Conservation (phyloP, 2,888 invertebrate species). For the Xanthostigma xanthostigma region DNA sequence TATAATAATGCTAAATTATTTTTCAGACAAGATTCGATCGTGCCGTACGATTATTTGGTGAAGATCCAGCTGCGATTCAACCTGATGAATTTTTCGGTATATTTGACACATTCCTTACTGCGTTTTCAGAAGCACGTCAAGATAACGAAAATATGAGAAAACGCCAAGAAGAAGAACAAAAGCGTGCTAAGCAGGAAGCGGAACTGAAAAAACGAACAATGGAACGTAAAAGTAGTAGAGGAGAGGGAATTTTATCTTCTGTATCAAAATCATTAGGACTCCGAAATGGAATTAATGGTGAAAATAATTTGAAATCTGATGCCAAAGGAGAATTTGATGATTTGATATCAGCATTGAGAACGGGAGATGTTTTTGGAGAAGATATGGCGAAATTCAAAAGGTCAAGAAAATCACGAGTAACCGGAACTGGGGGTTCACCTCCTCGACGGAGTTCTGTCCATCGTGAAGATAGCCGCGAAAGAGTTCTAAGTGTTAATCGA, state of each 20-base stretch:
- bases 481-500: conserved; percentile 31
- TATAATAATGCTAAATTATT: neutral
- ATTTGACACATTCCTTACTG: conserved; percentile 72
- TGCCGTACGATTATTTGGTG: conserved; percentile 78
- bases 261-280: conserved; percentile 55
- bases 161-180: conserved; percentile 79
- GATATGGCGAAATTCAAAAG: conserved; percentile 87
- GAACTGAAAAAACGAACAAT: conserved; percentile 78
- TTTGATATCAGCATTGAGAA: conserved; percentile 82
- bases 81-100: conserved; percentile 91
- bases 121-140: conserved; percentile 68
- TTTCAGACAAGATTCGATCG: conserved; percentile 56
- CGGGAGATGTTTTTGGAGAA: conserved; percentile 91
- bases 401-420: conserved; percentile 49
- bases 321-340: conserved; percentile 90
- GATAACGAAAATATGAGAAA: conserved; percentile 78
- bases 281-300: conserved; percentile 45
- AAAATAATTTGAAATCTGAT: conserved; percentile 31
- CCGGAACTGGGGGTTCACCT: conserved; percentile 41
- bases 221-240: conserved; percentile 64
- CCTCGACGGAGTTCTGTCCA: conserved; percentile 44
- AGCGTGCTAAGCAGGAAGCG: conserved; percentile 74
- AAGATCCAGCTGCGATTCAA: conserved; percentile 68
- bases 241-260: conserved; percentile 57
- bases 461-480: conserved; percentile 53